Conservation (phyloP, 1,140 invertebrate species). For the Octopus sinensis region DNA sequence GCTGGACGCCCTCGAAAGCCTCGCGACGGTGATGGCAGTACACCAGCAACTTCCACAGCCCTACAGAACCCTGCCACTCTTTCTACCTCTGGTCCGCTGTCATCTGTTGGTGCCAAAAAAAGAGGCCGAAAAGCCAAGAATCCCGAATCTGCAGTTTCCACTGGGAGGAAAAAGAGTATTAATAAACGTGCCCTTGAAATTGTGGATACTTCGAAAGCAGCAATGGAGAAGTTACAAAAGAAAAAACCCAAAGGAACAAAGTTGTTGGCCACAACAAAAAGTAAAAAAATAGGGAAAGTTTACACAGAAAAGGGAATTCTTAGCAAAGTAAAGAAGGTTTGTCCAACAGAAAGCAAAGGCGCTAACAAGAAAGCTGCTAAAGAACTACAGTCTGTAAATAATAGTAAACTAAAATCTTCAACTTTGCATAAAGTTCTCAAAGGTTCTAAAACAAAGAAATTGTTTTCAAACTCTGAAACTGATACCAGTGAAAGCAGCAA, state of each 20-base stretch:
- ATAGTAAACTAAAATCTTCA: neutral
- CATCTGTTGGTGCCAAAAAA: neutral
- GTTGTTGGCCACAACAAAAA: neutral
- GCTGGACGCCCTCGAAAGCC: neutral
- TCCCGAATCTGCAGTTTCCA: neutral
- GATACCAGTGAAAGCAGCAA: neutral
- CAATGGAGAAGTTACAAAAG: neutral
- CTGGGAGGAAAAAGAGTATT: neutral
- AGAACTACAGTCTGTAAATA: neutral
- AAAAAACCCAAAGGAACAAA: neutral
- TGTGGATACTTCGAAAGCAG: neutral
- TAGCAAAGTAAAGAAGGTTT: neutral
- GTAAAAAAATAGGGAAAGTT: neutral
- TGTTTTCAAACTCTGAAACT: neutral
- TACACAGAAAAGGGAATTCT: neutral
- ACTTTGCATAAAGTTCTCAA: neutral
- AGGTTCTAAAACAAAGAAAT: neutral
- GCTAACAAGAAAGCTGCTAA: neutral
- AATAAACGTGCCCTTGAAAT: neutral
- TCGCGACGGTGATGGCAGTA: neutral
- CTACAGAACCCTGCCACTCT: too few relatives aligned
- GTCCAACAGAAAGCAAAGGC: neutral
- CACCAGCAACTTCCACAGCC: neutral
- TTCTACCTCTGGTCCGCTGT: too few relatives aligned
- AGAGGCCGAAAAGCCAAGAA: neutral